phyloP scores from a whole-genome alignment of 2,797 vertebrate species.

The Tangara arthus region DNA sequence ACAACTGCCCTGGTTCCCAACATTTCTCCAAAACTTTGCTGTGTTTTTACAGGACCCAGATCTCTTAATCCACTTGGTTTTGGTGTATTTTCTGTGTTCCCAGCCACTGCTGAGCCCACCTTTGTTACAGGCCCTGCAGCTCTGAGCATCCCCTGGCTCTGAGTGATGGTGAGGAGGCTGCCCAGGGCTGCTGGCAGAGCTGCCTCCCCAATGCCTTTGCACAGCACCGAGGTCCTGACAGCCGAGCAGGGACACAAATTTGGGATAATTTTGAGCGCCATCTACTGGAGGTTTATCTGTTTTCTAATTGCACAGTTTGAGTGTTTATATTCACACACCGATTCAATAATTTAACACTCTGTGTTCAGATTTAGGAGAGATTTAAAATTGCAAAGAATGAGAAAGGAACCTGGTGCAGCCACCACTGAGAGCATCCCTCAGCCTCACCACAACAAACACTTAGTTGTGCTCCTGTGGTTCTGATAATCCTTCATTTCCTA shows the following conservation, averaged over 20 bases:
- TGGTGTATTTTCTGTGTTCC: not conserved
- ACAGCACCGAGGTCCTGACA: accelerated
- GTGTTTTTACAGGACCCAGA: not conserved
- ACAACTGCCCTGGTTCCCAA: not conserved
- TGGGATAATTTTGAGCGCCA: slow-evolving; percentile 56
- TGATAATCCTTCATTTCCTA: not conserved
- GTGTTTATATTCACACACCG: accelerated
- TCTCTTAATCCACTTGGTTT: not conserved
- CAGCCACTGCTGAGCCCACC: not conserved
- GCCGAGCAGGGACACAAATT: not conserved
- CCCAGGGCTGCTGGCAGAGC: not conserved
- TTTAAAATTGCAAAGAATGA: not conserved
- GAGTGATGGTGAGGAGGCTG: accelerated
- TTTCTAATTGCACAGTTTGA: not conserved
- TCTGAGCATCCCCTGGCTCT: not conserved
- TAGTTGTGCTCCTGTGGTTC: not conserved
- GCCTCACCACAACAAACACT: not conserved
- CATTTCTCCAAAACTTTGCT: not conserved
- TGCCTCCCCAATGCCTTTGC: too few relatives aligned
- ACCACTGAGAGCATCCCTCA: not conserved
- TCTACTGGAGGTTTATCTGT: slow-evolving; percentile 9
- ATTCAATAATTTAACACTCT: not conserved
- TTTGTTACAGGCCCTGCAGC: accelerated
- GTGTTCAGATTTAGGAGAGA: not conserved
- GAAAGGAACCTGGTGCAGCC: not conserved